Base-by-base conservation (phyloP, 2,888 invertebrate species). In the Mimachlamys varia region DNA sequence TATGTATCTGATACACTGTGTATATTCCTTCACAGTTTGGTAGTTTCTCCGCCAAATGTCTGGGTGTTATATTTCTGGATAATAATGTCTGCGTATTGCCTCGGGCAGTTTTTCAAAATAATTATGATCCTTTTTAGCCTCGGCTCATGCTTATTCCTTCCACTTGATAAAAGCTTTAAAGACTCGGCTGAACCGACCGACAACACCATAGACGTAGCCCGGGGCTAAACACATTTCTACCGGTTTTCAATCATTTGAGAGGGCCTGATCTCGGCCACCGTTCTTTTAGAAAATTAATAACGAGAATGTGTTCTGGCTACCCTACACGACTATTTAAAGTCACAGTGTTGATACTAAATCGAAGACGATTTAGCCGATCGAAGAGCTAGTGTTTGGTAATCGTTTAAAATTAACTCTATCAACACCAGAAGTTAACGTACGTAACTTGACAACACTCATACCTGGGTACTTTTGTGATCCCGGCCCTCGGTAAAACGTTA, bases 101-200 rank as follows among this genome's bases (percentile, higher is more conserved):
- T 17, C 27, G 76, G 89, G 90, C 89, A 27, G 53, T 90, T 90
- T 90, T 89, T 89, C 89, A 89, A 89, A 92, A 92, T 92, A 92
- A 92, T 92, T 92, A 92, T 90, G 91, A 89, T 90, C 91, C 90
- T 92, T 91, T 92, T 90, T 90, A 55, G 76, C 91, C 37, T 88
- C 90, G 88, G 62, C 90, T 89, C 89, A 89, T 91, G 76, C 76
- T 76, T 76, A 76, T 76, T 76, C 76, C 76, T 76, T 76, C 76
- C 76, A 76, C 76, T 76, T 76, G 76, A 76, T 76, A 76, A 76
- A 76, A 76, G 76, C 76, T 76, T 76, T 76, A 76, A 76, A 76
- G 76, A 76, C 76, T 76, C 33, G 76, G 76, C 76, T 76, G 76
- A 76, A 76, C 76, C 76, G 27, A 33, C 15, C 76, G 76, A 76